Evolutionary conservation across 2,113 vertebrate species (phyloP), one percentile per base, ranked within the genome.

Genomic region (Indri indri): DNA sequence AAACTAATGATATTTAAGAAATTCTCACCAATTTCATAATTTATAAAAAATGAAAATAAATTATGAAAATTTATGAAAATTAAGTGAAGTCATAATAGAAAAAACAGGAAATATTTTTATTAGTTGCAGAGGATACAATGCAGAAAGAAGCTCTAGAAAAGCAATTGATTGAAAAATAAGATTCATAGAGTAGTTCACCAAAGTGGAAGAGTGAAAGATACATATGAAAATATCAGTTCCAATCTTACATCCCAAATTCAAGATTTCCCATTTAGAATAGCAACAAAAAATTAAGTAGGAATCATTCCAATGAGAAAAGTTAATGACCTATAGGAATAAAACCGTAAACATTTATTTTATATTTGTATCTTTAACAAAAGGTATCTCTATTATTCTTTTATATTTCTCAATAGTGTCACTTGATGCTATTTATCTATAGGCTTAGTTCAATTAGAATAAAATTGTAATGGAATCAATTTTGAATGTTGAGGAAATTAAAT

Each of bases 1-100:
- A 91, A 91, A 77, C 0, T 63, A 81, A 50, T 40, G 4, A 73
- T 63, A 81, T 42, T 90, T 85, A 59, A 66, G 8, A 82, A 89
- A 91, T 85, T 63, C 17, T 91, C 30, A 91, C 71, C 42, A 77
- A 52, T 94, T 86, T 91, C 20, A 74, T 61, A 91, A 95, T 52
- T 91, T 89, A 70, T 76, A 30, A 65, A 70, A 54, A 54, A 54
- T 18, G 52, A 54, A 54, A 54, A 18, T 54, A 54, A 54, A 54
- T 54, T 54, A 18, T 54, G 52, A 54, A 17, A 54, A 54, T 6
- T 54, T 54, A 18, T 7, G 22, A 47, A 79, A 82, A 91, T 50
- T 47, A 66, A 59, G 13, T 34, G 16, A 79, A 47, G 61, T 0
- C 3, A 63, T 76, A 90, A 80, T 73, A 65, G 9, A 89, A 97